These are phyloP conservation scores for Pristiophorus japonicus DNA, from an alignment of 2,113 vertebrate genomes.

Conservation along the genomic window DNA sequence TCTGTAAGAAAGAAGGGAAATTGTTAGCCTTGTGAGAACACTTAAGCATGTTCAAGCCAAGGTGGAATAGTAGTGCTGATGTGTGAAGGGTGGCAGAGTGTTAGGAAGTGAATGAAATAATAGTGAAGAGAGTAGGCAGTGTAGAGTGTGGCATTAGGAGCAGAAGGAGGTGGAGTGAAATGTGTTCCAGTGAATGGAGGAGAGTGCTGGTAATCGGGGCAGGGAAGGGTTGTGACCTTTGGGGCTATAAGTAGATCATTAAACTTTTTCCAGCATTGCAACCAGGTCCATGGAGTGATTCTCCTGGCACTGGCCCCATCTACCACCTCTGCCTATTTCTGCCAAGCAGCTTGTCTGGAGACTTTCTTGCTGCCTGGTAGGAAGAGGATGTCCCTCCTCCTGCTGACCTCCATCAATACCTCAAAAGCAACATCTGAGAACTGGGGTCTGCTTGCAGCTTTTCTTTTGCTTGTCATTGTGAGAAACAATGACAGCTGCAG, in stretches of 20 bases:
- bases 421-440: neutral
- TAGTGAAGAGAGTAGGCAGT: neutral
- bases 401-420: neutral
- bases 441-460: neutral
- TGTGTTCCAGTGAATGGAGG: neutral
- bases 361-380: neutral
- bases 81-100: neutral
- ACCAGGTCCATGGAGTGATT: neutral
- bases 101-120: neutral
- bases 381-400: neutral
- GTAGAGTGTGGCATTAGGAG: neutral
- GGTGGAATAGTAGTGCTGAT: neutral
- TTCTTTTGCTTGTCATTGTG: neutral
- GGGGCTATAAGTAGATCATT: neutral
- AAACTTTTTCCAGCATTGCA: neutral
- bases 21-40: neutral
- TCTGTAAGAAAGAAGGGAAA: neutral
- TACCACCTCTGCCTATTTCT: neutral
- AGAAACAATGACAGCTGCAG: neutral
- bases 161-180: neutral
- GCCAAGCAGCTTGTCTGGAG: neutral
- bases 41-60: neutral
- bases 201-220: neutral
- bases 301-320: neutral
- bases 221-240: neutral